These are phyloP conservation scores for Pseudorhombus dupliciocellatus DNA, from an alignment of 2,113 vertebrate species.

Conservation along the genomic window DNA sequence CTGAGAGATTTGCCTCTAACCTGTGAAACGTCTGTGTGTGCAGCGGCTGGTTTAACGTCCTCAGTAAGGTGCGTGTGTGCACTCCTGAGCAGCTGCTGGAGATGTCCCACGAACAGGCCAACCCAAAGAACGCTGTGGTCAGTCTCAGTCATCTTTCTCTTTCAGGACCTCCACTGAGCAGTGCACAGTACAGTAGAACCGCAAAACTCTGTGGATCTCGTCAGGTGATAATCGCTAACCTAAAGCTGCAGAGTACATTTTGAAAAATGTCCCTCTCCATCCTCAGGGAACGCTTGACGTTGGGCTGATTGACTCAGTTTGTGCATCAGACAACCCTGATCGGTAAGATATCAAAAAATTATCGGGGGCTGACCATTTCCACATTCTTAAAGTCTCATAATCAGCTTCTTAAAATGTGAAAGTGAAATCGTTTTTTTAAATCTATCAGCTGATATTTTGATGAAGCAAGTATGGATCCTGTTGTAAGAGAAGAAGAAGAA, in stretches of 20 bases:
- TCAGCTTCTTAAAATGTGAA: no score
- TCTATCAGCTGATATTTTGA: no score
- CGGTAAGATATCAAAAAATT: slow-evolving; percentile 75
- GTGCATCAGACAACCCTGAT: slow-evolving; percentile 94
- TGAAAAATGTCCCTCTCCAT: neutral
- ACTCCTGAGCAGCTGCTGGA: slow-evolving; percentile 90
- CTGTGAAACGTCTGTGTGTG: slow-evolving; percentile 1
- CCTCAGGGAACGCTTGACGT: slow-evolving; percentile 91
- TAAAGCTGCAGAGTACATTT: neutral
- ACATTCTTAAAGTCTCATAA: no score
- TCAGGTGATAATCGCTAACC: no score
- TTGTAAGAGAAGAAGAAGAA: no score
- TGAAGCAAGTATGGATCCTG: no score
- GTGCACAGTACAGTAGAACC: neutral
- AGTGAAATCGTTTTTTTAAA: no score
- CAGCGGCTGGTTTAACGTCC: slow-evolving; percentile 91
- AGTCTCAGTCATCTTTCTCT: slow-evolving; percentile 55
- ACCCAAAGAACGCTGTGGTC: slow-evolving; percentile 95
- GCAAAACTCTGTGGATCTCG: no score
- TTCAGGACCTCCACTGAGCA: no score
- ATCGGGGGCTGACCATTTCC: no score
- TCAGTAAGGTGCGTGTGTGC: slow-evolving; percentile 89
- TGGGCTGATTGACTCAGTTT: slow-evolving; percentile 92
- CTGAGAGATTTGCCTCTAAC: neutral
- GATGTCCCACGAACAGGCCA: slow-evolving; percentile 94